Conservation (phyloP, 2,113 vertebrate genomes). For the Girardinichthys multiradiatus region DNA sequence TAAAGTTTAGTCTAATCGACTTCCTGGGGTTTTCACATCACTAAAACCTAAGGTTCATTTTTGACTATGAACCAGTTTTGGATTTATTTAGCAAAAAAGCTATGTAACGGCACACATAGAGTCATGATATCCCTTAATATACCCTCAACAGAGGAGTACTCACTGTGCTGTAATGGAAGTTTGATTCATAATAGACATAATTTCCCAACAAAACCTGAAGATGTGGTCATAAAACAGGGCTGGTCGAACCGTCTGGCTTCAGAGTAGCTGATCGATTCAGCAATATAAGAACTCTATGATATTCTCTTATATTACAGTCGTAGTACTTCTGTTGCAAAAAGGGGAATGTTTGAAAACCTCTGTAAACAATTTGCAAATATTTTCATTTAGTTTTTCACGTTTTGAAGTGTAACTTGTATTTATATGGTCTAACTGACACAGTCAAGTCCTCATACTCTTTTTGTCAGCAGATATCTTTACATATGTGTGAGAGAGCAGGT, state of each 20-base stretch:
- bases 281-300: no score
- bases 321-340: no score
- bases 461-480: not conserved
- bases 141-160: not conserved
- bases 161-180: constrained; percentile 2
- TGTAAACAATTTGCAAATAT: no score
- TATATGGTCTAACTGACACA: not conserved
- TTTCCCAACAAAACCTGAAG: constrained; percentile 1
- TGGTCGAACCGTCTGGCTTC: not conserved
- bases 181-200: not conserved
- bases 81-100: constrained; percentile 11
- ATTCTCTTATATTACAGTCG: no score
- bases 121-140: not conserved
- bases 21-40: not conserved
- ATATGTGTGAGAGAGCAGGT: not conserved
- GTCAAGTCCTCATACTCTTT: not conserved
- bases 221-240: not conserved
- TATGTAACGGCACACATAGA: not conserved
- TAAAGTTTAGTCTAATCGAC: not conserved
- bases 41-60: not conserved
- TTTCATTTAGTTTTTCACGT: no score
- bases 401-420: not conserved
- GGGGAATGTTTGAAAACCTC: no score
- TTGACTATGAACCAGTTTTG: constrained; percentile 6
- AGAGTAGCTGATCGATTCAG: no score